Evolutionary conservation across 2,888 invertebrate genomes (phyloP).

Genomic region (Neria commutata): DNA sequence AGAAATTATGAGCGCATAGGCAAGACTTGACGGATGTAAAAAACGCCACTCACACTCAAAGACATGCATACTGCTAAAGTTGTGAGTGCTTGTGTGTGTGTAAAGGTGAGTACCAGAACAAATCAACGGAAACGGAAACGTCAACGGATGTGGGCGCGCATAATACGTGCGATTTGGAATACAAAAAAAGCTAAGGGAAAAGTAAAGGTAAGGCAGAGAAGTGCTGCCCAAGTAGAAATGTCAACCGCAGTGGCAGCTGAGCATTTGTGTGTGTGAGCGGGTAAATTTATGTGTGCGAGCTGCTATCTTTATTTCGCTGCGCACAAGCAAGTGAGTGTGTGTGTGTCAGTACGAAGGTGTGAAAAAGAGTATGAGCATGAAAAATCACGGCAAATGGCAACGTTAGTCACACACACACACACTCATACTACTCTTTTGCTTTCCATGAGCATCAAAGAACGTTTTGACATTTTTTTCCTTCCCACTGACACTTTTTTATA

Average conservation of each 20-base stretch:
- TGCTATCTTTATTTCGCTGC: not conserved
- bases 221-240: slow-evolving; percentile 1
- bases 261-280: not conserved
- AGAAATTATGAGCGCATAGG: too few relatives aligned
- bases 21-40: too few relatives aligned
- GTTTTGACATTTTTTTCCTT: slow-evolving; percentile 12
- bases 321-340: not conserved
- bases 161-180: not conserved
- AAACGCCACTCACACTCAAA: too few relatives aligned
- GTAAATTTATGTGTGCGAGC: not conserved
- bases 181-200: not conserved
- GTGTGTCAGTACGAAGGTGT: not conserved
- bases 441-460: not conserved
- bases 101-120: too few relatives aligned
- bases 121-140: slow-evolving; percentile 54
- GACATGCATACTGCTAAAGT: too few relatives aligned
- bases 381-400: slow-evolving; percentile 37
- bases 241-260: slow-evolving; percentile 4
- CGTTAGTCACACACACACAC: slow-evolving; percentile 33
- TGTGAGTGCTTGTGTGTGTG: too few relatives aligned
- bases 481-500: too few relatives aligned
- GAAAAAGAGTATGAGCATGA: slow-evolving; percentile 36
- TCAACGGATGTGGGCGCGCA: slow-evolving; percentile 40
- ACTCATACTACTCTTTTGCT: not conserved
- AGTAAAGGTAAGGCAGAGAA: not conserved